These are phyloP conservation scores for Periplaneta americana DNA, from an alignment of 1,140 invertebrate genomes.

Conservation along the genomic window DNA sequence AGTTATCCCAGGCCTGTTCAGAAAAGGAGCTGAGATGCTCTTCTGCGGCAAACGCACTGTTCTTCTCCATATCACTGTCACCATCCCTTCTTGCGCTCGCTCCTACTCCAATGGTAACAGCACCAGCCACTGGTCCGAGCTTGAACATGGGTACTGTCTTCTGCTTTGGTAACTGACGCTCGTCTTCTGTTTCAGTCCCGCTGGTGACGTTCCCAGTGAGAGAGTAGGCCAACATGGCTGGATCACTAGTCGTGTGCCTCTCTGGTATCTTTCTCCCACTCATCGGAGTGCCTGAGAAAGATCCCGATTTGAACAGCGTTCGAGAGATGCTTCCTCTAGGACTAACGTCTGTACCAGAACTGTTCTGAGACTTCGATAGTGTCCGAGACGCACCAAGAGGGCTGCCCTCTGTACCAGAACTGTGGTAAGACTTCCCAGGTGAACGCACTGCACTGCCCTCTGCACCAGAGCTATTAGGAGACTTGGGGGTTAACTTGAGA, in stretches of 20 bases:
- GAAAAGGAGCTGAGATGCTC: constrained; percentile 73
- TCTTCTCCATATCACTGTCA: constrained; percentile 1
- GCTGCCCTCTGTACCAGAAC: neutral
- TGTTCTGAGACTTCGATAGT: neutral
- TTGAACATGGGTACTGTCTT: constrained; percentile 45
- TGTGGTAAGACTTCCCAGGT: neutral
- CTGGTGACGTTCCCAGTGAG: constrained; percentile 24
- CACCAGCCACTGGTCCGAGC: constrained; percentile 46
- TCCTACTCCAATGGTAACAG: constrained; percentile 16
- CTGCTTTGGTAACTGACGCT: constrained; percentile 19
- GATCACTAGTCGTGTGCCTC: neutral
- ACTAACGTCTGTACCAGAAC: neutral
- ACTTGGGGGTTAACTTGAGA: neutral
- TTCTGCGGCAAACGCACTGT: constrained; percentile 31
- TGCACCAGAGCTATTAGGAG: neutral
- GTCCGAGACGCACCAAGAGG: neutral
- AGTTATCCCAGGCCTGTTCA: constrained; percentile 66
- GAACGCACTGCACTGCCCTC: neutral
- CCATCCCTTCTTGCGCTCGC: neutral
- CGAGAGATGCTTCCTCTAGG: neutral
- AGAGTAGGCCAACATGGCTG: neutral
- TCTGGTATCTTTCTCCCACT: neutral
- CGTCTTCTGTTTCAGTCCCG: constrained; percentile 38
- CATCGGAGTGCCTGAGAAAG: constrained; percentile 3
- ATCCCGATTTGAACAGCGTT: neutral